Percentiles rank a stretch among this genome's conserved stretches.
Conservation (phyloP, 1,140 invertebrate genomes). For the Diuraphis noxia region DNA sequence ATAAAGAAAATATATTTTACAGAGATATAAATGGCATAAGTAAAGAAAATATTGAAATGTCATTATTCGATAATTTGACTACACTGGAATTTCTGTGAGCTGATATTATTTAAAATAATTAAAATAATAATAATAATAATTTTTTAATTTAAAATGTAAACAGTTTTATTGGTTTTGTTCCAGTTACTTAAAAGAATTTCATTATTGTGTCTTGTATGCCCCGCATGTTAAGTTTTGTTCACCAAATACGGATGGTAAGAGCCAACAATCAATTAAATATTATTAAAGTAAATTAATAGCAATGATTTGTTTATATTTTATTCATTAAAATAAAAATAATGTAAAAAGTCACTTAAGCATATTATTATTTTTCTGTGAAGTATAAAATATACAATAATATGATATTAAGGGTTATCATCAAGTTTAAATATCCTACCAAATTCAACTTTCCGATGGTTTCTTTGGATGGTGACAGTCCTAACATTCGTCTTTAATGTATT, state of each 20-base stretch:
- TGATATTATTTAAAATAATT: neutral
- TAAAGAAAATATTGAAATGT: constrained; percentile 64
- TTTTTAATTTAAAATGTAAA: neutral
- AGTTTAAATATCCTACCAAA: constrained; percentile 69
- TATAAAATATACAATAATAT: neutral
- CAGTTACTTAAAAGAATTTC: constrained; percentile 73
- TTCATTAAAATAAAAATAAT: too few species aligned
- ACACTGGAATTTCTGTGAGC: constrained; percentile 63
- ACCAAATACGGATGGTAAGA: constrained; percentile 64
- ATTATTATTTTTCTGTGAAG: neutral
- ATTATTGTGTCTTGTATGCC: constrained; percentile 69
- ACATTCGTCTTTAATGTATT: constrained; percentile 70
- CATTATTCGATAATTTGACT: constrained; percentile 63
- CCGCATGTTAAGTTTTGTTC: constrained; percentile 67
- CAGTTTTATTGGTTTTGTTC: constrained; percentile 58
- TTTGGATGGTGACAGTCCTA: constrained; percentile 74
- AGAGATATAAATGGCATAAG: constrained; percentile 61
- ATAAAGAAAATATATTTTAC: neutral
- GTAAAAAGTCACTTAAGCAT: neutral
- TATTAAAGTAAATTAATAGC: neutral
- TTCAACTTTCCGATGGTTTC: constrained; percentile 67
- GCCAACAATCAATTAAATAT: neutral
- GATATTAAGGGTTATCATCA: constrained; percentile 66
- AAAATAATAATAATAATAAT: too few species aligned
- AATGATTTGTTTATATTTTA: too few species aligned